Evolutionary conservation across 2,113 vertebrate genomes (phyloP), one percentile per base, ranked within the genome.

Genomic region (Diphyllodes magnificus): DNA sequence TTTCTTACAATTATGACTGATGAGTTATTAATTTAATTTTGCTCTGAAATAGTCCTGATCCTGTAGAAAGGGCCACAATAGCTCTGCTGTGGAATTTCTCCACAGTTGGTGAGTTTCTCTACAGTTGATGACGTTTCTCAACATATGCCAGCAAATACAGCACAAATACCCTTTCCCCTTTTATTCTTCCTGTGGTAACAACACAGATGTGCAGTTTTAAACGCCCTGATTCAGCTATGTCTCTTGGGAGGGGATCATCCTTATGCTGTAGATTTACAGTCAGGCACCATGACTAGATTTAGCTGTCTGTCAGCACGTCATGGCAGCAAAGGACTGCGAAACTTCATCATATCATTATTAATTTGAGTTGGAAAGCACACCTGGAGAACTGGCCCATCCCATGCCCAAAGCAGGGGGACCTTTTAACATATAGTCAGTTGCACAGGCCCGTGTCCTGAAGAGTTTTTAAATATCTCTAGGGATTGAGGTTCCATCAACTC

Each of bases 1-100:
- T 93, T 91, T 77, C 73, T 93, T 79, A 54, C 65, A 92, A 87
- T 94, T 95, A 40, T 82, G 78, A 91, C 78, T 92, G 45, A 33
- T 91, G 81, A 87, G n/a, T 82, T 93, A 57, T 39, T 30, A 19
- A 14, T 37, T 82, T n/a, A 59, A 35, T 75, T 92, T 89, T 92
- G 22, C 39, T 90, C 66, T 69, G 70, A 92, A 95, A 76, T 79
- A n/a, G 51, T 76, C 27, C 79, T 80, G 9, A 60, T 86, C 51
- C 30, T 51, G 40, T 79, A 49, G 80, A 51, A 68, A 40, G n/a
- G 11, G 28, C 44, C 33, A 44, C 44, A 76, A 50, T 53, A 86
- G 6, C 27, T 85, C 42, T 81, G 27, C 25, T 88, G 79, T 63
- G 78, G 31, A 51, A 40, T 91, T 90, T 79, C 42, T 85, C 28